Evolutionary conservation across 92 coral and sea anemone species (phyloP).

Genomic region (Ricordea florida): DNA sequence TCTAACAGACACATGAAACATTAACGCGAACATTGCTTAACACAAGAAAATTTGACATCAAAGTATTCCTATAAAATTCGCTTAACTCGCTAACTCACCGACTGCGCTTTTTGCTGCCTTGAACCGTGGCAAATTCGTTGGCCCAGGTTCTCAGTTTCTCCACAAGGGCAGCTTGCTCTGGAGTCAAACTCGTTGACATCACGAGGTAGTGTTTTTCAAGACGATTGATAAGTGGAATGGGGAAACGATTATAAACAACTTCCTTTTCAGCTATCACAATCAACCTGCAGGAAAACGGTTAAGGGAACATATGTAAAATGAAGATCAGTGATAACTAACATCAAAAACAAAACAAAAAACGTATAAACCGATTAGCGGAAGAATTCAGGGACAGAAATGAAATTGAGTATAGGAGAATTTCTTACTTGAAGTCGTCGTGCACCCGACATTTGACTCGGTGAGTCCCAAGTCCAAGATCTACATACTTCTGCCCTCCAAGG

Average conservation of each 20-base stretch:
- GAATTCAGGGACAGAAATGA: not conserved
- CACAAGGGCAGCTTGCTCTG: slow-evolving; percentile 46
- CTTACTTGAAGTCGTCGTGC: slow-evolving; percentile 74
- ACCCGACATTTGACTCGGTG: slow-evolving; percentile 87
- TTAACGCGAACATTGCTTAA: no score
- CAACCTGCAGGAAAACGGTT: no score
- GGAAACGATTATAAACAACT: slow-evolving; percentile 74
- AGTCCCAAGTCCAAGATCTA: slow-evolving; percentile 90
- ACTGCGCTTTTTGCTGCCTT: not conserved
- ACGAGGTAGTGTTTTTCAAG: slow-evolving; percentile 85
- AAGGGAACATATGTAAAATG: no score
- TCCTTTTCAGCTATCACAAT: slow-evolving; percentile 91
- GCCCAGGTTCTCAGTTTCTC: slow-evolving; percentile 67
- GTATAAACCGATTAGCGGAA: not conserved
- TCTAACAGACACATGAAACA: no score
- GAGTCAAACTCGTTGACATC: slow-evolving; percentile 60
- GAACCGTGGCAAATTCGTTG: slow-evolving; percentile 37
- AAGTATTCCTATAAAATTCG: not conserved
- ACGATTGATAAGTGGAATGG: slow-evolving; percentile 85
- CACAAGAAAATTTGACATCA: no score
- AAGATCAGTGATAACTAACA: not conserved
- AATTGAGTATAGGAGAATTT: not conserved
- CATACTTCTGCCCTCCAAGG: slow-evolving; percentile 83
- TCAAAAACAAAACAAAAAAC: not conserved
- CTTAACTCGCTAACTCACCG: not conserved